Evolutionary conservation across 2,888 invertebrate genomes (phyloP).

Genomic region (Nemurella pictetii): DNA sequence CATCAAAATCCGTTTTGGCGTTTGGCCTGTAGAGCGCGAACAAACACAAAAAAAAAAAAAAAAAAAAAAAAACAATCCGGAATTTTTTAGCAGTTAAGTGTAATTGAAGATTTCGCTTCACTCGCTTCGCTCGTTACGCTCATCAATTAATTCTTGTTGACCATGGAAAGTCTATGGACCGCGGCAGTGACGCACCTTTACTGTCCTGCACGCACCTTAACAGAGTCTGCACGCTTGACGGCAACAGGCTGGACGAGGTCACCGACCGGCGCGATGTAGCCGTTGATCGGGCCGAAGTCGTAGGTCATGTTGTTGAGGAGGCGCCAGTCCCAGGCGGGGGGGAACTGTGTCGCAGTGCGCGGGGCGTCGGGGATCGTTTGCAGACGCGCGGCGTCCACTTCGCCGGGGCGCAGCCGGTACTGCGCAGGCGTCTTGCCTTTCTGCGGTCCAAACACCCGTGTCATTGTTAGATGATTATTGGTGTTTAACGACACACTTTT

Average conservation of each 20-base stretch:
- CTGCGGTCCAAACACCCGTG: slow-evolving; percentile 59
- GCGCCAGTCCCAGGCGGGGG: slow-evolving; percentile 73
- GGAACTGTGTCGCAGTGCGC: slow-evolving; percentile 72
- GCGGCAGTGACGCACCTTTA: no score
- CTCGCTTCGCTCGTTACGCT: no score
- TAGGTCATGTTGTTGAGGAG: slow-evolving; percentile 52
- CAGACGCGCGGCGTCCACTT: slow-evolving; percentile 73
- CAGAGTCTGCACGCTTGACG: not conserved
- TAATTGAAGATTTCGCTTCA: no score
- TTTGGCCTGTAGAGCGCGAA: no score
- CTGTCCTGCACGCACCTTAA: not conserved
- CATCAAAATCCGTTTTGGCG: no score
- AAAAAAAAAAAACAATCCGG: no score
- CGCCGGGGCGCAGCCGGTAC: slow-evolving; percentile 72
- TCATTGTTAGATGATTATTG: no score
- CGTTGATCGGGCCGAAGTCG: slow-evolving; percentile 37
- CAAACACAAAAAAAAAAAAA: no score
- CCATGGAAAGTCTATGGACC: no score
- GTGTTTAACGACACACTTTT: no score
- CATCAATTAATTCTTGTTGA: no score
- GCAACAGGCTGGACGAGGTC: not conserved
- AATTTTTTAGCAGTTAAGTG: no score
- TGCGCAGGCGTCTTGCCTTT: slow-evolving; percentile 80
- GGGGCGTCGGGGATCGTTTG: slow-evolving; percentile 79
- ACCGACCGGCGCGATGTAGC: not conserved